These are phyloP conservation scores for Coracias cyanogaster DNA, from an alignment of 2,797 vertebrate genomes.

Conservation along the genomic window DNA sequence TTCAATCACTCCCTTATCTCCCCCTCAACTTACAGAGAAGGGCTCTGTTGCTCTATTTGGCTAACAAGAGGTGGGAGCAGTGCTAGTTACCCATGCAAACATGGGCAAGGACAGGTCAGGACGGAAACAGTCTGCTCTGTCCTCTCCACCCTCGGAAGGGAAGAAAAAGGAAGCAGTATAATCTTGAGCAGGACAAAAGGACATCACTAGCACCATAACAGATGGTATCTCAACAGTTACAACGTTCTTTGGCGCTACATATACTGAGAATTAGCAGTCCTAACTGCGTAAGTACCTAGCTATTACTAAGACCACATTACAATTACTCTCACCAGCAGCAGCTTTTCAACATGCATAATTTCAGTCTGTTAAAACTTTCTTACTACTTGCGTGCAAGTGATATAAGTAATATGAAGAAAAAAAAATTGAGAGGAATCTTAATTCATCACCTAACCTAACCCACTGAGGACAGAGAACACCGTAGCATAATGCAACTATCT, in stretches of 20 bases:
- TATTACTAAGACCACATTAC: background rate
- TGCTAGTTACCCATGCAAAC: background rate
- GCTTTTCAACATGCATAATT: background rate
- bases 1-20: too few species aligned
- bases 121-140: background rate
- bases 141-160: background rate
- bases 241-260: background rate
- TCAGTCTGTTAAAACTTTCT: background rate
- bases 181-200: background rate
- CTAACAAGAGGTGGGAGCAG: background rate
- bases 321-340: background rate
- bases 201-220: background rate
- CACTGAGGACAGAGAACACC: background rate
- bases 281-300: background rate
- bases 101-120: background rate
- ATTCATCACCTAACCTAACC: background rate
- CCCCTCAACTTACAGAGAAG: fast-evolving
- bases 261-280: background rate
- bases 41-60: background rate
- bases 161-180: background rate
- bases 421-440: background rate
- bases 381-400: background rate
- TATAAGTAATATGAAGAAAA: background rate
- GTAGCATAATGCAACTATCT: background rate
- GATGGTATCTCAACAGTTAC: background rate